Base-by-base conservation (phyloP, 1,140 invertebrate genomes). In the Drosophila mayri region DNA sequence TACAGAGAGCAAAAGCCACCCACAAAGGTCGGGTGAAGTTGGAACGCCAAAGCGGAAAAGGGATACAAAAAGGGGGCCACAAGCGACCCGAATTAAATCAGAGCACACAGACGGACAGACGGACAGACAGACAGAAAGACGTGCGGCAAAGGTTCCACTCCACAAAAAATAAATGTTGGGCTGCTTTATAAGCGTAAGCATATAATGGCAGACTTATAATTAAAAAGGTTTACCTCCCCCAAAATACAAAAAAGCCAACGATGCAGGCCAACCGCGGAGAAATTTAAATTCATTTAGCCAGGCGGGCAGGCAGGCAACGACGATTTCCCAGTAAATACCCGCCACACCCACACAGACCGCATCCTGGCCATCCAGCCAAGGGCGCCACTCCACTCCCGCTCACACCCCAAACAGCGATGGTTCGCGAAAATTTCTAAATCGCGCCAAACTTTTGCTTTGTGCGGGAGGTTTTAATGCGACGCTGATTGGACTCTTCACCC, bases 391-490 rank as follows among this genome's bases (percentile, higher is more conserved):
- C n/a, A 4, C 7, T n/a, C 12, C 20, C 68, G 14, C 14, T 1
- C 25, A 32, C 20, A 11, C 4, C 11, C 49, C 12, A 3, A 30
- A 12, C 65, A 49, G 35, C 28, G 37, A 38, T 59, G 66, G 66
- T 28, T 52, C 67, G 76, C 72, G 63, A 71, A 85, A 74, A 71
- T 80, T 83, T 79, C 67, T 70, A 88, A 88, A 83, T 72, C 83
- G 83, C 64, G 63, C 32, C 71, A 83, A 87, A 87, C 76, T 87
- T 88, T 87, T 88, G 64, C 83, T 77, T 80, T 73, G 76, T 79
- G 76, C 38, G 58, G 79, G 71, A 16, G 74, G 76, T 87, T 88
- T 80, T 71, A 87, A 88, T 87, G 76, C 76, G 60, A 54, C 76
- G 47, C 70, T 72, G 79, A 86, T 86, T 86, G 78, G 75, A 52